Conservation (phyloP, 2,113 vertebrate genomes). For the Ctenomys sociabilis region DNA sequence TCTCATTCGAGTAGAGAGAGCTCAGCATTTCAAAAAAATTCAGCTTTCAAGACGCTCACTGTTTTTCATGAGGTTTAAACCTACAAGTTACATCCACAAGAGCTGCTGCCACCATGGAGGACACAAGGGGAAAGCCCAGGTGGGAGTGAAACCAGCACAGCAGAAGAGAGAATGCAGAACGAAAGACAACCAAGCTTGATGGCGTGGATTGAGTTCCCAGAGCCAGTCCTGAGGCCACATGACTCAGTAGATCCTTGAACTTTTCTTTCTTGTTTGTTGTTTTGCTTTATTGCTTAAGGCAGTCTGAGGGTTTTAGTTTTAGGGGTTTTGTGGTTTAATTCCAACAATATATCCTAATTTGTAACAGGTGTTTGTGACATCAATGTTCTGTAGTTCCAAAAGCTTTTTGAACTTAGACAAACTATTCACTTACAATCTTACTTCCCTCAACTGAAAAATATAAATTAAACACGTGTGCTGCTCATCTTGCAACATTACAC, state of each 20-base stretch:
- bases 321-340: not conserved
- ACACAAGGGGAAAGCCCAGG: not conserved
- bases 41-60: not conserved
- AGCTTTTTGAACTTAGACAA: constrained; percentile 46
- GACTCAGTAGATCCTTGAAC: not conserved
- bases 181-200: not conserved
- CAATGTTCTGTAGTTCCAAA: not conserved
- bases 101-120: not conserved
- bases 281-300: not conserved
- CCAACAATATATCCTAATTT: not conserved
- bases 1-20: not conserved
- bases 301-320: not conserved
- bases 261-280: not conserved
- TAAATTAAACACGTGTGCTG: constrained; percentile 17
- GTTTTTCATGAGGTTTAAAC: not conserved
- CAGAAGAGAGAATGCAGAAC: not conserved
- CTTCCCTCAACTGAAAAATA: constrained; percentile 17
- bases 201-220: not conserved
- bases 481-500: not conserved
- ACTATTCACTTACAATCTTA: constrained; percentile 7
- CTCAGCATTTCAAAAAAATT: not conserved
- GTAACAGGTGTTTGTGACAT: not conserved
- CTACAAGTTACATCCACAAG: not conserved
- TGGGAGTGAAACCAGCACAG: not conserved
- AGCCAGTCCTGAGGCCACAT: not conserved